A percentile compares a stretch with the other conserved stretches of the same genome.
Conservation (phyloP, 1,140 invertebrate genomes). For the Pararge aegeria region DNA sequence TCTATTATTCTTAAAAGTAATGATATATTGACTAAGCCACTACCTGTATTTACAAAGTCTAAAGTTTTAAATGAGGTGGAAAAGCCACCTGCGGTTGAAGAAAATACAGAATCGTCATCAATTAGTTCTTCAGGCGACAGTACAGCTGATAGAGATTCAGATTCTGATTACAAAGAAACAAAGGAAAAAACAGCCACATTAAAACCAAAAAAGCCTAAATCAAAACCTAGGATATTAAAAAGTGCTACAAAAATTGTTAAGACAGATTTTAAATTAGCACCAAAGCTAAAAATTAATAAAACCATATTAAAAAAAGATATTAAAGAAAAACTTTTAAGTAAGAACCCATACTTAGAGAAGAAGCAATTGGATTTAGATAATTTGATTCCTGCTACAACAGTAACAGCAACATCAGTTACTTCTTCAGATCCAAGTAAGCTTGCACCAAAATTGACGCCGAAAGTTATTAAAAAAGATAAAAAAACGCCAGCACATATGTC, state of each 20-base stretch:
- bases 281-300: constrained; percentile 55
- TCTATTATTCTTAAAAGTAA: constrained; percentile 67
- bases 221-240: constrained; percentile 68
- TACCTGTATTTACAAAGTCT: constrained; percentile 55
- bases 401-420: constrained; percentile 29
- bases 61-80: constrained; percentile 44
- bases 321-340: constrained; percentile 59
- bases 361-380: constrained; percentile 42
- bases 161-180: constrained; percentile 74
- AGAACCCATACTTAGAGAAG: constrained; percentile 45
- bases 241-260: constrained; percentile 42
- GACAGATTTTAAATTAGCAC: constrained; percentile 44
- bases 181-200: constrained; percentile 52
- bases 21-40: constrained; percentile 65
- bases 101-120: constrained; percentile 64
- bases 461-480: constrained; percentile 84
- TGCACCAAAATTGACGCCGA: constrained; percentile 58
- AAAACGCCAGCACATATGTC: constrained; percentile 83
- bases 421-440: constrained; percentile 46
- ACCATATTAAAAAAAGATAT: constrained; percentile 56
- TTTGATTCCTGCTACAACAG: constrained; percentile 33
- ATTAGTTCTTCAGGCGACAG: constrained; percentile 67
- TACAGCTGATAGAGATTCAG: constrained; percentile 70
- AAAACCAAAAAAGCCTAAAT: constrained; percentile 52
- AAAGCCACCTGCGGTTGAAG: constrained; percentile 43